Base-by-base conservation (phyloP, 2,113 vertebrate genomes). In the Nanorana parkeri region DNA sequence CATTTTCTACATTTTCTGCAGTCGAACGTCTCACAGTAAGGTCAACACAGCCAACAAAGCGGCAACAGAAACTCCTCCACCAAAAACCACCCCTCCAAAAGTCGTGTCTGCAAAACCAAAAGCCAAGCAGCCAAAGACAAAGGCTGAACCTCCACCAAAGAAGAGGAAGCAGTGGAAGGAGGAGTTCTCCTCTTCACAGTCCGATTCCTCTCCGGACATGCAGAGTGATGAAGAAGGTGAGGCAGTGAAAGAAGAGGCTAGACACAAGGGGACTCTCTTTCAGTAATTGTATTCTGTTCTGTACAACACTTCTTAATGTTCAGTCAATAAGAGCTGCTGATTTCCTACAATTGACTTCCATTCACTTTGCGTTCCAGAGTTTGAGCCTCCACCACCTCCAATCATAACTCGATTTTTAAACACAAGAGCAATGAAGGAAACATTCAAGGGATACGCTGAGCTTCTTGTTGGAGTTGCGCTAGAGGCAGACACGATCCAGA, bases 101-200 rank as follows among this genome's bases (percentile, higher is more conserved):
- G 86, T 88, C 80, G 88, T 92, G 85, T 88, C 93, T 55, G 81
- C 89, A 69, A 95, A 94, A 91, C 93, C 95, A 84, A 95, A 96
- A 92, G 92, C 93, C 85, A 99, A 97, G 89, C 97, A 95, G 91
- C 84, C 90, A 26, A 98, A 97, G 88, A 81, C 93, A 68, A 95
- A 94, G 88, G 96, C 96, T 83, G 97, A 99, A 89, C 96, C 98
- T 23, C 98, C 98, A 65, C 98, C 98, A 83, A 99, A 99, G 91
- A 99, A 99, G 89, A 94, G 97, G 87, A 97, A 94, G 90, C 98
- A 97, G 83, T 99, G 98, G 97, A 98, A 98, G 88, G 97, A 98
- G 87, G 96, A 94, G 80, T 96, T 96, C 84, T 94, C 94, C 1
- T 91, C 94, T 19, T 92, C 96, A 17, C 94, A 94, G 1, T 95